These are phyloP conservation scores for Benthosema pterotum DNA, from an alignment of 2,797 vertebrate genomes.

Conservation along the genomic window DNA sequence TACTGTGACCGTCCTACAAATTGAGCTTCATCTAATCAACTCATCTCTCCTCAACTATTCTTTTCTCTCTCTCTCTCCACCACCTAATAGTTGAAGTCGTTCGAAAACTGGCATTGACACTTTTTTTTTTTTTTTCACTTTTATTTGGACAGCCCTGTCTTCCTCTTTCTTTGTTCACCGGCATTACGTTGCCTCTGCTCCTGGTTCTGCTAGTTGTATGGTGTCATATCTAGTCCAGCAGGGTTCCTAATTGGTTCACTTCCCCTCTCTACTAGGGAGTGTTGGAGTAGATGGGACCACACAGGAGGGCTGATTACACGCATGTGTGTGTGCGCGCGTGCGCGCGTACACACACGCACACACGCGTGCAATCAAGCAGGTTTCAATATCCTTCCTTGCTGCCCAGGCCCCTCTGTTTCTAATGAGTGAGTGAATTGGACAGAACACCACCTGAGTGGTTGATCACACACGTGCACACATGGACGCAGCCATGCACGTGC, in stretches of 20 bases:
- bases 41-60: no score
- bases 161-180: not conserved
- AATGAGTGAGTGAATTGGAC: slow-evolving; percentile 29
- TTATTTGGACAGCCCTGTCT: not conserved
- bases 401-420: slow-evolving; percentile 13
- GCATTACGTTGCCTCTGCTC: no score
- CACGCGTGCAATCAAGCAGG: no score
- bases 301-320: no score
- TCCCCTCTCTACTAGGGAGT: slow-evolving; percentile 18
- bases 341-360: no score
- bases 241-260: slow-evolving; percentile 46
- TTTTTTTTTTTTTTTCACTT: no score
- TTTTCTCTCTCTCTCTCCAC: no score
- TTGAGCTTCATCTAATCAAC: no score
- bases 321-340: not conserved
- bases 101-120: not conserved
- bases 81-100: not conserved
- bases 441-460: slow-evolving; percentile 19
- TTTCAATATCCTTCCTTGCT: no score
- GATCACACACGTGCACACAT: not conserved
- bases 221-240: slow-evolving; percentile 25
- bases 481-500: not conserved
- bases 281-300: not conserved
- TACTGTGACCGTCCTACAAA: no score
- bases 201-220: not conserved